Evolutionary conservation across 1,140 invertebrate genomes (phyloP), one percentile per base, ranked within the genome.

Genomic region (Dinothrombium tinctorium): DNA sequence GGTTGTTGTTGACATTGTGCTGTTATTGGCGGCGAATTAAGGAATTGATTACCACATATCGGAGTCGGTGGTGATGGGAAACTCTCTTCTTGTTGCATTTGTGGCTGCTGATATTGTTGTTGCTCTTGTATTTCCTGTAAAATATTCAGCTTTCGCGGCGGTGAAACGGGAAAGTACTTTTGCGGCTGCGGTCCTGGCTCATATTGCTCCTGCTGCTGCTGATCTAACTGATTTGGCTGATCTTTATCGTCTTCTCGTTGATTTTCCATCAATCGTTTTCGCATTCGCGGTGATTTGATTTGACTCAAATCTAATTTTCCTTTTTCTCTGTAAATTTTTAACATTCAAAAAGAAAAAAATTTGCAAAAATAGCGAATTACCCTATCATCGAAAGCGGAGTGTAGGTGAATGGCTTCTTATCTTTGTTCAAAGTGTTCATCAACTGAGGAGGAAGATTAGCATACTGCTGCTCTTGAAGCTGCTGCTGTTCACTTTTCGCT

Each of bases 401-500:
- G 54, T 90, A 90, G 2, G 83, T 89, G 56, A 89, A 90, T 1
- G 83, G 83, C 54, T 60, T 87, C 57, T 87, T 90, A 55, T 90
- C 83, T 61, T 86, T 83, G 70, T 83, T 73, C 79, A 89, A 83
- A 4, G 82, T 80, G 52, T 82, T 82, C 53, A 86, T 79, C 22
- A 90, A 76, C 35, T 78, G 80, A 31, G 75, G 71, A 42, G 82
- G 83, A 33, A 82, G 77, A 54, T 52, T 45, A 9, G 41, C 40
- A 36, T 45, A 52, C 38, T 51, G 50, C 19, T 47, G 17, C 12
- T 42, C 20, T 22, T 38, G 11, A 6, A 44, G 31, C 19, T 45
- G 38, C 11, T 42, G 23, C 12, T 26, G 6, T 26, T 39, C 23
- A 14, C 11, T n/a, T 15, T 39, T 14, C 4, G 14, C 14, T n/a